Percentiles rank a stretch among this genome's conserved stretches.
phyloP scores from a whole-genome alignment of 2,888 invertebrate genomes.

The Frankliniella fusca region DNA sequence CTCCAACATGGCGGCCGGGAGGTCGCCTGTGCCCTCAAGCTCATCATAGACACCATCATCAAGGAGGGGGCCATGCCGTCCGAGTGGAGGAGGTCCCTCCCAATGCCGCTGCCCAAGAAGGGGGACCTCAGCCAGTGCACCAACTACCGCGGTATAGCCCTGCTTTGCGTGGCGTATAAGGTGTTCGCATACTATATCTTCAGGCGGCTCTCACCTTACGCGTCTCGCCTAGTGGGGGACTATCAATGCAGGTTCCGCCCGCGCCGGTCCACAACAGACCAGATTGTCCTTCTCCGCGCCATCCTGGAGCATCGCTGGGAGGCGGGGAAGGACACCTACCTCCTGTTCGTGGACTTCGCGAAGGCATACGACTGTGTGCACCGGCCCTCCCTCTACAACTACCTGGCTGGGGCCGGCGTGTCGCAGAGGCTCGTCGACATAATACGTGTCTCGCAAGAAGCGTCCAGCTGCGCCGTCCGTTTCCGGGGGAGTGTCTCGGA shows the following conservation, averaged over 20 bases:
- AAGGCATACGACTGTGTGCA: slow-evolving; percentile 29
- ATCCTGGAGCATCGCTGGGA: slow-evolving; percentile 25
- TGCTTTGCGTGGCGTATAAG: slow-evolving; percentile 29
- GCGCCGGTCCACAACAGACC: slow-evolving; percentile 24
- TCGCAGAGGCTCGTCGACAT: neutral
- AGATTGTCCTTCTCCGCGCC: slow-evolving; percentile 27
- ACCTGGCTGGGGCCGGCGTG: neutral
- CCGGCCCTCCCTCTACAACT: neutral
- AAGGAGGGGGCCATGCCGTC: slow-evolving; percentile 10
- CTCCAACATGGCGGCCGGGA: neutral
- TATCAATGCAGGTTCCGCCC: slow-evolving; percentile 28
- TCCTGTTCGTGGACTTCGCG: slow-evolving; percentile 27
- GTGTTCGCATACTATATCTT: slow-evolving; percentile 19
- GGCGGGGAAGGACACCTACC: neutral
- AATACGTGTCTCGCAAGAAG: neutral
- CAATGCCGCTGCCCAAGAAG: slow-evolving; percentile 30
- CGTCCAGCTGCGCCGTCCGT: neutral
- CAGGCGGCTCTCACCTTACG: slow-evolving; percentile 4
- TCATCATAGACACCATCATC: neutral
- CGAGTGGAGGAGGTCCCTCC: slow-evolving; percentile 27
- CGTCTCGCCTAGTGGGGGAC: neutral
- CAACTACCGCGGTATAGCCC: slow-evolving; percentile 32
- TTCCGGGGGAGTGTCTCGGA: neutral
- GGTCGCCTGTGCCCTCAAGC: neutral
- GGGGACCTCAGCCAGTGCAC: slow-evolving; percentile 27